Evolutionary conservation across 1,140 invertebrate species (phyloP).

Genomic region (Drosophila eugracilis): DNA sequence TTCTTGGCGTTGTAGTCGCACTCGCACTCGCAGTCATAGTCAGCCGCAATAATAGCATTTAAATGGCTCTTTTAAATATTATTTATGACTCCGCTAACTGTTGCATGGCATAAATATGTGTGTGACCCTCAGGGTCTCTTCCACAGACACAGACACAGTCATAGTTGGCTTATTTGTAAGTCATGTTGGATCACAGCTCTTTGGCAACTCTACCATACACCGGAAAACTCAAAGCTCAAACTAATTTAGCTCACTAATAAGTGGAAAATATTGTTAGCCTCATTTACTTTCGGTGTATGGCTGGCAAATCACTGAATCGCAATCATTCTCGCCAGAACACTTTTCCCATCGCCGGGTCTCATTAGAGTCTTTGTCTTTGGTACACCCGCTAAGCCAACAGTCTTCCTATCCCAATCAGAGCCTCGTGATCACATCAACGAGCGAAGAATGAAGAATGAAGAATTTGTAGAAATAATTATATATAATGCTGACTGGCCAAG

Average conservation of each 20-base stretch:
- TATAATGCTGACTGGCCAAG: conserved; percentile 72
- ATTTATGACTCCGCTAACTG: conserved; percentile 66
- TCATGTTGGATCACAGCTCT: conserved; percentile 31
- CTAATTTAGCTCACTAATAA: too few relatives aligned
- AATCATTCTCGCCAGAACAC: conserved; percentile 49
- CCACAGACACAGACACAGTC: conserved; percentile 22
- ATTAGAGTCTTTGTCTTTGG: conserved; percentile 51
- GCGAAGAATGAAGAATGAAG: conserved; percentile 58
- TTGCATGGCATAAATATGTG: conserved; percentile 60
- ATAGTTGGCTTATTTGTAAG: conserved; percentile 41
- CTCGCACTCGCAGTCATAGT: conserved; percentile 13
- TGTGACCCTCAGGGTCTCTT: conserved; percentile 38
- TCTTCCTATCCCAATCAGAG: conserved; percentile 25
- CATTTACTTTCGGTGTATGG: too few relatives aligned
- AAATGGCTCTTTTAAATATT: conserved; percentile 76
- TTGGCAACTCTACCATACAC: neutral
- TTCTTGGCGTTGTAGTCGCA: conserved; percentile 14
- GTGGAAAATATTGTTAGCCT: too few relatives aligned
- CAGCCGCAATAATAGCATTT: conserved; percentile 63
- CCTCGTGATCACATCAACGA: conserved; percentile 40
- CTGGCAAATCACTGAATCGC: conserved; percentile 52
- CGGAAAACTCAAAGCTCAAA: neutral
- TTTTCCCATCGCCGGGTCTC: conserved; percentile 62
- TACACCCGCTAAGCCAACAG: conserved; percentile 11
- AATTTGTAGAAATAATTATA: conserved; percentile 78